Conservation (phyloP, 2,888 invertebrate species). For the Podabrus alpinus region DNA sequence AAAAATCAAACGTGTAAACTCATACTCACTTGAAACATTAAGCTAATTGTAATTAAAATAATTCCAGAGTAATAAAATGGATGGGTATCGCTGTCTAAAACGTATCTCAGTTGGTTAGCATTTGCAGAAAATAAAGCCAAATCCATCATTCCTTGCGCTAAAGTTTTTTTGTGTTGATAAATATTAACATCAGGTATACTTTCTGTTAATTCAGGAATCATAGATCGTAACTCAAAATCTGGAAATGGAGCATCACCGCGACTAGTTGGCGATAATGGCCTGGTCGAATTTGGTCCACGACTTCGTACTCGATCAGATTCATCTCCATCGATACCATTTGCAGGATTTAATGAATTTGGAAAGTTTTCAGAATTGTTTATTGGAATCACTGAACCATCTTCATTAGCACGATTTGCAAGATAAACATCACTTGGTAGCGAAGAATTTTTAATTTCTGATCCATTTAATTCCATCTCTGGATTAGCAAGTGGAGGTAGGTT, state of each 20-base stretch:
- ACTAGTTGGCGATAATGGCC: conserved; percentile 10
- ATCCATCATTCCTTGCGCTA: conserved; percentile 93
- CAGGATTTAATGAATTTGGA: too few species aligned
- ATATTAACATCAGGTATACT: conserved; percentile 76
- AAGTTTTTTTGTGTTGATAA: conserved; percentile 87
- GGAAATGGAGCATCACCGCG: conserved; percentile 10
- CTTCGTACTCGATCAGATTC: conserved; percentile 24
- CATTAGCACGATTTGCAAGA: conserved; percentile 41
- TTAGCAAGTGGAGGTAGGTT: conserved; percentile 55
- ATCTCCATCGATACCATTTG: background rate
- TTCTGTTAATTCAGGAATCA: conserved; percentile 32
- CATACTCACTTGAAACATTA: conserved; percentile 73
- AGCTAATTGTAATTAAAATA: conserved; percentile 73
- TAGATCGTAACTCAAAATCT: conserved; percentile 40
- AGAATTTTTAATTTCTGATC: conserved; percentile 45
- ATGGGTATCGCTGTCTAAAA: conserved; percentile 71
- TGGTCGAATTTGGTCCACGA: background rate
- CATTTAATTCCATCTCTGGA: conserved; percentile 57
- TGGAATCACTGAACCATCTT: conserved; percentile 11
- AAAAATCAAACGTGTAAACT: background rate
- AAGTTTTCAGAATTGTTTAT: background rate
- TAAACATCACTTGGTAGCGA: conserved; percentile 64
- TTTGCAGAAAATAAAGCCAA: conserved; percentile 86
- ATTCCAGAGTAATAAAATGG: conserved; percentile 80
- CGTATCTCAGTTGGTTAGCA: conserved; percentile 86